Base-by-base conservation (phyloP, 2,113 vertebrate genomes). In the Hemiscyllium ocellatum region DNA sequence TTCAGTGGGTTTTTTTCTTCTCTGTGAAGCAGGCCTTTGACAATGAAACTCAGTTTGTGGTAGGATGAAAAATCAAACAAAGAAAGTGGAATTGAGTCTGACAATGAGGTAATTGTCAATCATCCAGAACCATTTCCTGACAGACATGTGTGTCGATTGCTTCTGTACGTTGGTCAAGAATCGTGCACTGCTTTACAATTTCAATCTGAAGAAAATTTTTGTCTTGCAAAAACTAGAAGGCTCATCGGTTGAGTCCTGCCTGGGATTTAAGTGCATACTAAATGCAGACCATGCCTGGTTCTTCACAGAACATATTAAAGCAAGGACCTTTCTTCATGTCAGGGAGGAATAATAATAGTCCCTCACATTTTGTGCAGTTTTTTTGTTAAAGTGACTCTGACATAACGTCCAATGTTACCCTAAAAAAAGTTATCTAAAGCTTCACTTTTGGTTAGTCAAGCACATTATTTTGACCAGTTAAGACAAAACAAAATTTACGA, bases 41-140 rank as follows among this genome's bases (percentile, higher is more conserved):
- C 94, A 95, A 95, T 95, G 69, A 95, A 95, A 76, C 42, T 50
- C 68, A 94, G 94, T 95, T 26, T 72, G 37, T 52, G 94, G 96
- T 96, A 95, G 97, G 97, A 96, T 96, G 96, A 96, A 97, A 76
- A 96, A 95, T 97, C 96, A 96, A 97, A 97, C 50, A 96, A 96
- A 94, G 91, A 97, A 97, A 97, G 96, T 96, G 96, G 97, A 96
- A 90, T 96, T 96, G 96, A 97, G 96, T 96, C 96, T 97, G 97
- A 97, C 96, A 98, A 97, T 97, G 96, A 97, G 97, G 96, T 95
- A 95, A 96, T 96, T 96, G 97, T 97, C 96, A 97, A 97, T 97
- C 97, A 97, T 97, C 97, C 96, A 95, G 95, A 95, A 96, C 95
- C 96, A 95, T 97, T 98, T 98, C 98, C 97, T 97, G 96, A 94